phyloP scores from a whole-genome alignment of 2,797 vertebrate genomes.

The Galago senegalensis region DNA sequence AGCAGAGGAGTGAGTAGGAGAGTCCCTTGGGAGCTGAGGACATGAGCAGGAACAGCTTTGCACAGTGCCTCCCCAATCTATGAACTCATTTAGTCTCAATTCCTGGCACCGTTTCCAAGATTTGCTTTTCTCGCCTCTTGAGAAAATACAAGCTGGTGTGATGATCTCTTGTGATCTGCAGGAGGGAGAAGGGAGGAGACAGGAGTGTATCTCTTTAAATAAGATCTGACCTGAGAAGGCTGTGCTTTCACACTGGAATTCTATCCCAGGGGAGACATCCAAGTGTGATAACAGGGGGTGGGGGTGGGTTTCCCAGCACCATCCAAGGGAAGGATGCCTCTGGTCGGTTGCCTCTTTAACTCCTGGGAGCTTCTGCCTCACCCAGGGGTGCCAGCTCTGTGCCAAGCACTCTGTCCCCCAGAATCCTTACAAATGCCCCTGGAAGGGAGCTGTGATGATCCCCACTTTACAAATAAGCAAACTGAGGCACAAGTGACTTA shows the following conservation, averaged over 20 bases:
- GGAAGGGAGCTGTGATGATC: background rate
- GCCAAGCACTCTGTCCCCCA: background rate
- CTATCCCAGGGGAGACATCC: background rate
- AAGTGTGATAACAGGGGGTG: background rate
- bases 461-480: background rate
- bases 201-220: background rate
- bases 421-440: background rate
- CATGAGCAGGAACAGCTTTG: background rate
- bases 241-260: background rate
- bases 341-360: background rate
- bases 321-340: background rate
- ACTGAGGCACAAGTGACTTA: background rate
- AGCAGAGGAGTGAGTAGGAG: background rate
- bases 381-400: background rate
- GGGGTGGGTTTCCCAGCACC: background rate
- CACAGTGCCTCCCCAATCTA: constrained; percentile 38
- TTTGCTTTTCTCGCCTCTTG: constrained; percentile 62
- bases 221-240: constrained; percentile 8
- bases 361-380: background rate
- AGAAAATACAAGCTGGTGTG: constrained; percentile 68
- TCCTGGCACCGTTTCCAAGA: constrained; percentile 1
- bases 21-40: background rate
- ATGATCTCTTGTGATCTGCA: background rate
- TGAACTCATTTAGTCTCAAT: background rate
- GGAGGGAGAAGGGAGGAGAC: background rate